Conservation (phyloP, 2,113 vertebrate species). For the Rattus norvegicus region DNA sequence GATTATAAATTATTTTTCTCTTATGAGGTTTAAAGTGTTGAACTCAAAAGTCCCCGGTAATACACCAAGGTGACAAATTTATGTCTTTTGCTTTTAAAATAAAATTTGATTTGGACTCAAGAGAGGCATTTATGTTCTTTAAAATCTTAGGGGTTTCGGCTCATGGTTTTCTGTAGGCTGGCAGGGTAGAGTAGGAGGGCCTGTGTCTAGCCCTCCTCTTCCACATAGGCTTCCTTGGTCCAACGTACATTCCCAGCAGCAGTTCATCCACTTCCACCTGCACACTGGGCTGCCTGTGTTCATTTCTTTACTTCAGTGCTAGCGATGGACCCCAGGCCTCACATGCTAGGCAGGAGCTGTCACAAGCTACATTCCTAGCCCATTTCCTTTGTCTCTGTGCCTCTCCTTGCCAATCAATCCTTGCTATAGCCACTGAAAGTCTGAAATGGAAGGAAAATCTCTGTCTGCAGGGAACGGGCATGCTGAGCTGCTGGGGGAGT, state of each 20-base stretch:
- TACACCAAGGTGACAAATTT: constrained; percentile 69
- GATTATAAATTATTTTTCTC: constrained; percentile 61
- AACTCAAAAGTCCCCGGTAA: constrained; percentile 69
- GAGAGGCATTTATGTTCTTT: constrained; percentile 55
- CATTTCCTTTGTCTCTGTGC: not conserved
- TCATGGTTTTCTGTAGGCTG: constrained; percentile 44
- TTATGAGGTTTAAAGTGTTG: constrained; percentile 61
- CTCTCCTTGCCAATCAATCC: not conserved
- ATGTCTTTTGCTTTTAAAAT: constrained; percentile 70
- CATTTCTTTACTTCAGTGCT: not conserved
- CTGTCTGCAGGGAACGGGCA: not conserved
- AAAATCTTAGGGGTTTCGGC: constrained; percentile 32
- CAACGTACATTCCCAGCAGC: not conserved
- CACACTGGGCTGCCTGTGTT: not conserved
- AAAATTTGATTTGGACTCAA: constrained; percentile 72
- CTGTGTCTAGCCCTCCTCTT: not conserved
- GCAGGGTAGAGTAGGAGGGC: not conserved
- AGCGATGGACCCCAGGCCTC: not conserved
- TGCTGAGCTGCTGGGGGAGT: not conserved
- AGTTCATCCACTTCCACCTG: not conserved
- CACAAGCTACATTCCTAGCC: not conserved
- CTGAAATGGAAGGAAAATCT: not conserved
- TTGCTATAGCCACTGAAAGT: not conserved
- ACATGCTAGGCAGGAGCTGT: not conserved
- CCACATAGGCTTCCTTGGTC: constrained; percentile 20